phyloP scores from a whole-genome alignment of 2,888 invertebrate species.

The Drosophila picticornis region DNA sequence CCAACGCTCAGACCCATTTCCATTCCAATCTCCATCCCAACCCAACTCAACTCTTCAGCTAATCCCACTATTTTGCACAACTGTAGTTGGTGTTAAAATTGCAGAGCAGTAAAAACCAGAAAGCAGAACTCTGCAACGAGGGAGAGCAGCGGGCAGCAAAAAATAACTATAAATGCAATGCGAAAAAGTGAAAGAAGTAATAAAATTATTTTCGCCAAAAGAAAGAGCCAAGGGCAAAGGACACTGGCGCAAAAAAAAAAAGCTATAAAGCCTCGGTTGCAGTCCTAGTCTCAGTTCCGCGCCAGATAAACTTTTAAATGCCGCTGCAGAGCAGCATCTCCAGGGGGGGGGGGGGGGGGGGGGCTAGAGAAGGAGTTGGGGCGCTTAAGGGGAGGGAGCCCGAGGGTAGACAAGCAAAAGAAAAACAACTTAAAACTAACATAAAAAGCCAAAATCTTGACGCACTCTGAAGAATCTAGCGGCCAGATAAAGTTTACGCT shows the following conservation, averaged over 20 bases:
- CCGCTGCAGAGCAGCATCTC: constrained; percentile 44
- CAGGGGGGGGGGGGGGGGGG: constrained; percentile 12
- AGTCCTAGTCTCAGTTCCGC: constrained; percentile 37
- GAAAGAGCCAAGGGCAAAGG: constrained; percentile 54
- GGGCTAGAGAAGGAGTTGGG: constrained; percentile 4
- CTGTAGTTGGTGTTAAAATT: constrained; percentile 39
- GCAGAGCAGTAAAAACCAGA: constrained; percentile 13
- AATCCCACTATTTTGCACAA: constrained; percentile 22
- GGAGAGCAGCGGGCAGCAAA: constrained; percentile 1
- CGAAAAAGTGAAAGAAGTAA: constrained; percentile 69
- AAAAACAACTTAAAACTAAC: constrained; percentile 70
- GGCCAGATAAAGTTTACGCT: constrained; percentile 66
- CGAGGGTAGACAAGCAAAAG: constrained; percentile 15
- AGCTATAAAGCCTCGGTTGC: constrained; percentile 57
- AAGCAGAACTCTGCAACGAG: background rate
- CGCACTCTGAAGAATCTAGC: constrained; percentile 44
- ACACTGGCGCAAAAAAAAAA: constrained; percentile 11
- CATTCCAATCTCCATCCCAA: too few species aligned
- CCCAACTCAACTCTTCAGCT: background rate
- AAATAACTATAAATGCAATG: constrained; percentile 37
- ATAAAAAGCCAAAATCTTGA: constrained; percentile 69
- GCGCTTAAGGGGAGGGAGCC: background rate
- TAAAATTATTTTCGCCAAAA: constrained; percentile 77
- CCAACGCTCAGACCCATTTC: fast-evolving
- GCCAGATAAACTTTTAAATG: constrained; percentile 78